phyloP scores from a whole-genome alignment of 2,797 vertebrate species.

The Gallinago nigripennis region DNA sequence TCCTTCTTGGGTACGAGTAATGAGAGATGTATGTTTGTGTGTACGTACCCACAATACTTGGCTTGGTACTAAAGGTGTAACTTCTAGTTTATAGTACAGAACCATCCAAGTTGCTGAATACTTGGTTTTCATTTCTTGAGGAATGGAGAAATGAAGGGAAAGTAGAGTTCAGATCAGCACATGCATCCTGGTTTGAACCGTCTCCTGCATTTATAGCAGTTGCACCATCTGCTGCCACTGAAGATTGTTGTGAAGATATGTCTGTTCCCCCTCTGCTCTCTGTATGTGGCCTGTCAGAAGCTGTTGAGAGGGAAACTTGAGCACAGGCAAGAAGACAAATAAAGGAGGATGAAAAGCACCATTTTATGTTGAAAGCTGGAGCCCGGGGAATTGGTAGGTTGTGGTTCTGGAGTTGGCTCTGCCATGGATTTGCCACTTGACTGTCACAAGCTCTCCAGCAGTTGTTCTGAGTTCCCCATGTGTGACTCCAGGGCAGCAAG shows the following conservation, averaged over 20 bases:
- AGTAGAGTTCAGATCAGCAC: neutral
- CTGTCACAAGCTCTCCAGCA: neutral
- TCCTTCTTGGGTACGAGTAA: neutral
- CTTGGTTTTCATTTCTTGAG: neutral
- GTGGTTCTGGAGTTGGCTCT: neutral
- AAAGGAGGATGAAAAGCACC: neutral
- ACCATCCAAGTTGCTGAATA: neutral
- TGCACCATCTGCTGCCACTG: neutral
- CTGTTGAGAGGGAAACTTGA: neutral
- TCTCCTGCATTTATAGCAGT: neutral
- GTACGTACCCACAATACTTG: fast-evolving
- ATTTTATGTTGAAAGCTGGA: neutral
- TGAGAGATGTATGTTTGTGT: neutral
- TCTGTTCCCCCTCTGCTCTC: neutral
- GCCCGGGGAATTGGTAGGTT: neutral
- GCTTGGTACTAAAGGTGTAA: neutral
- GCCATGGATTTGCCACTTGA: neutral
- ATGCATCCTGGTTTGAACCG: neutral
- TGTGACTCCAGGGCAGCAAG: neutral
- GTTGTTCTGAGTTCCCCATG: fast-evolving
- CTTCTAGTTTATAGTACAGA: neutral
- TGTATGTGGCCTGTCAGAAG: neutral
- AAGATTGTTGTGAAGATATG: neutral
- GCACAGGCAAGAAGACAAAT: neutral
- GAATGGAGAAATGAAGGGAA: neutral